Percentiles rank a stretch among this genome's conserved stretches.
Evolutionary conservation across 2,888 invertebrate species (phyloP).

Genomic region (Xestia sexstrigata): DNA sequence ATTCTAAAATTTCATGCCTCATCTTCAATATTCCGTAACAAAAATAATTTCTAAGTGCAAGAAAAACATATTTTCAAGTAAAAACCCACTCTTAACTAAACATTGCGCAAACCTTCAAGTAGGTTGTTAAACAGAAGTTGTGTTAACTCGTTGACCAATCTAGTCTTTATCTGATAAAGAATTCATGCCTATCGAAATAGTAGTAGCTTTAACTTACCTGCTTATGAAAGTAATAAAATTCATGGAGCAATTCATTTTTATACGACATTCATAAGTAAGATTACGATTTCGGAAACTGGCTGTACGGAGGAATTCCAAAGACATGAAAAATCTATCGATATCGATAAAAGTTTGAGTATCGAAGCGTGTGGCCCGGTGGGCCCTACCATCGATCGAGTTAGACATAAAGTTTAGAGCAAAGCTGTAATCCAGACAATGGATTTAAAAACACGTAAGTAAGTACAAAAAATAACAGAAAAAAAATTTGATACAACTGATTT

Average conservation of each 20-base stretch:
- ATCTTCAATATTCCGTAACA: constrained; percentile 15
- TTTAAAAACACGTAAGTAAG: background rate
- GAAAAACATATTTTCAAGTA: constrained; percentile 30
- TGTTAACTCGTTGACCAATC: constrained; percentile 54
- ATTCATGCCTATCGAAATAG: constrained; percentile 43
- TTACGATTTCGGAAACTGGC: constrained; percentile 14
- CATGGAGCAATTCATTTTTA: constrained; percentile 32
- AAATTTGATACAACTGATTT: background rate
- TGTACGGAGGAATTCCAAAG: constrained; percentile 3
- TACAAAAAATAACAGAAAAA: background rate
- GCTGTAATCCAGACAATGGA: background rate
- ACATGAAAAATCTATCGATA: constrained; percentile 27
- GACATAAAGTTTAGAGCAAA: background rate
- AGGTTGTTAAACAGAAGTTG: constrained; percentile 53
- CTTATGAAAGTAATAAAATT: constrained; percentile 45
- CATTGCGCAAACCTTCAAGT: constrained; percentile 53
- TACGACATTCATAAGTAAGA: constrained; percentile 1
- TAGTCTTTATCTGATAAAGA: constrained; percentile 58
- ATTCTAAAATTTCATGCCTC: constrained; percentile 27
- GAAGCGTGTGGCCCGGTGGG: background rate
- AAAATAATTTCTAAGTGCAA: constrained; percentile 25
- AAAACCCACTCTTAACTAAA: constrained; percentile 12
- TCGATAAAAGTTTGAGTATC: constrained; percentile 9
- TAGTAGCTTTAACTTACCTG: constrained; percentile 24
- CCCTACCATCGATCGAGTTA: too few species aligned